Evolutionary conservation across 2,113 vertebrate species (phyloP).

Genomic region (Mirounga angustirostris): DNA sequence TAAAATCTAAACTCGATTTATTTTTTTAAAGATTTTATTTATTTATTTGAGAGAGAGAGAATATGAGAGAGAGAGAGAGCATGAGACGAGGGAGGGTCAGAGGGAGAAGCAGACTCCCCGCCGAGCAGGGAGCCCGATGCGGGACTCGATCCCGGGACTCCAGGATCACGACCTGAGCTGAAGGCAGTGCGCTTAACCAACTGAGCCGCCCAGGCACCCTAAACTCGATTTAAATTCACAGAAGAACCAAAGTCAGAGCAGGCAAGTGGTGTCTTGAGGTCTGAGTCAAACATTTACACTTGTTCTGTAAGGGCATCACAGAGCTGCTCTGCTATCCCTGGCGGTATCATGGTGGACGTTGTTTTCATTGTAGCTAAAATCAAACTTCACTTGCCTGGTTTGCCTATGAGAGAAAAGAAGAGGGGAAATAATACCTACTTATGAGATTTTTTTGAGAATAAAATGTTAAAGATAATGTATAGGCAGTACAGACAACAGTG

Average conservation of each 20-base stretch:
- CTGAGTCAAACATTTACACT: background rate
- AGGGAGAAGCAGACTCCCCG: too few species aligned
- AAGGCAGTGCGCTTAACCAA: too few species aligned
- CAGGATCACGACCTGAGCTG: too few species aligned
- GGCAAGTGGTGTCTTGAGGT: background rate
- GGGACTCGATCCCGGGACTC: too few species aligned
- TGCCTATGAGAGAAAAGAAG: background rate
- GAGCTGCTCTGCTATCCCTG: background rate
- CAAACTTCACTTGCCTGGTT: background rate
- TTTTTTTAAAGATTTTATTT: too few species aligned
- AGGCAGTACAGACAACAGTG: background rate
- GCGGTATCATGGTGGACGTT: background rate
- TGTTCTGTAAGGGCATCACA: background rate
- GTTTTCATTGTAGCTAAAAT: background rate
- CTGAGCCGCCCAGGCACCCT: too few species aligned
- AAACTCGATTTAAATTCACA: background rate
- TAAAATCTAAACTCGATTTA: background rate
- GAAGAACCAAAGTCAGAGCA: background rate
- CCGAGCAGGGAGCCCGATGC: too few species aligned
- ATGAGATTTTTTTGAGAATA: background rate
- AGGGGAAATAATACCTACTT: background rate
- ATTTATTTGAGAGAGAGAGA: too few species aligned
- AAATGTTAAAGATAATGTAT: background rate
- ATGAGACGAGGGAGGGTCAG: too few species aligned
- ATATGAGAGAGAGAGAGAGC: too few species aligned